Conservation (phyloP, 2,113 vertebrate species). For the Nematolebias whitei region DNA sequence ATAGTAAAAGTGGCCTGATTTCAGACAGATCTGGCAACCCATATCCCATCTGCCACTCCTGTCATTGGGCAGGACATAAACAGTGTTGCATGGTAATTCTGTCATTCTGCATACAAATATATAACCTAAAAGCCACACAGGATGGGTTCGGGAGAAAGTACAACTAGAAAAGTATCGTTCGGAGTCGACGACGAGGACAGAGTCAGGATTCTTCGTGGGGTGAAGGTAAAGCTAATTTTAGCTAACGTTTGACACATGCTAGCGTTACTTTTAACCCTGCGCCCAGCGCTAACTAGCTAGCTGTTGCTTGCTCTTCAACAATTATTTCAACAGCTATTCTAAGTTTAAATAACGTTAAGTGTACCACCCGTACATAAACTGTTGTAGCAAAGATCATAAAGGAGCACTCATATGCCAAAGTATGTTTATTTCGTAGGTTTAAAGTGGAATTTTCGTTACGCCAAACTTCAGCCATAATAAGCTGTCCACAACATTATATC, state of each 20-base stretch:
- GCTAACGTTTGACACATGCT: conserved; percentile 59
- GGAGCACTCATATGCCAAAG: conserved; percentile 11
- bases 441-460: neutral
- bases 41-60: conserved; percentile 50
- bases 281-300: neutral
- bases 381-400: conserved; percentile 7
- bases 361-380: neutral
- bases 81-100: conserved; percentile 6
- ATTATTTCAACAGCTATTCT: neutral
- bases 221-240: conserved; percentile 84
- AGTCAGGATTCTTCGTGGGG: conserved; percentile 89
- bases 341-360: neutral
- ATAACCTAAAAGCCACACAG: neutral
- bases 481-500: rapidly evolving
- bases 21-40: conserved; percentile 60
- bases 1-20: neutral
- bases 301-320: neutral
- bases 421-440: conserved; percentile 15
- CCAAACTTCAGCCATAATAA: conserved; percentile 21
- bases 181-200: conserved; percentile 88
- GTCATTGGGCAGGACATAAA: conserved; percentile 46
- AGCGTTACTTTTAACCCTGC: conserved; percentile 7
- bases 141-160: conserved; percentile 88
- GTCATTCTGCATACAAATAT: neutral
- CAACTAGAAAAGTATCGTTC: conserved; percentile 87